Base-by-base conservation (phyloP, 2,113 vertebrate genomes). In the Pluvianellus socialis region DNA sequence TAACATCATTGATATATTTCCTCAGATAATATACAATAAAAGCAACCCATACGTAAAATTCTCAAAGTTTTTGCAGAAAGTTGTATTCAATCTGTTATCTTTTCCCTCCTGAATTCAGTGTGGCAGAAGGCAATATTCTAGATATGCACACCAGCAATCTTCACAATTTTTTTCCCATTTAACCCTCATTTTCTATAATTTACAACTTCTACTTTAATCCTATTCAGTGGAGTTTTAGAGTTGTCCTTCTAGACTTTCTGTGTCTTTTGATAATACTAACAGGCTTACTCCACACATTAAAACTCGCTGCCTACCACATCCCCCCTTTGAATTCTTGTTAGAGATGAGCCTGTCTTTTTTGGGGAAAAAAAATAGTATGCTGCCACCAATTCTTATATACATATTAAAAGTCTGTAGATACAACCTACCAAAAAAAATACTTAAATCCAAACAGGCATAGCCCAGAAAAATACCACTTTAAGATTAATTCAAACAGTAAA, bases 331-430 rank as follows among this genome's bases (percentile, higher is more conserved):
- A 85, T 81, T 96, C 33, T 66, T 68, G 21, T 42, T 79, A 90
- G 12, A 89, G 72, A 74, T 38, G 24, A 85, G 19, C 23, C 56
- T 80, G 2, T 1, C 15, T 73, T 84, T 16, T 12, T 3, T 38
- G 8, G 28, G 7, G 1, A 3, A 22, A 23, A 58, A 44, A 90
- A 53, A 3, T 5, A 35, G 16, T 53, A 61, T 0, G 2, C 13
- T 45, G 28, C 16, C 49, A 75, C 40, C 53, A 87, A 21, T 75
- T 89, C 84, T 84, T 40, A 38, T 44, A 66, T 33, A 38, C n/a
- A 12, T 9, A 49, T 16, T 35, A 85, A 55, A 12, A 74, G 22
- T 8, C 49, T 83, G 35, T n/a, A 86, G 33, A 33, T 61, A 87
- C 5, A 44, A 68, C 44, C 56, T 70, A 82, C 26, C 32, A 79